A percentile compares a stretch with the other conserved stretches of the same genome.
Evolutionary conservation across 2,797 vertebrate genomes (phyloP).

Genomic region (Malurus splendens): DNA sequence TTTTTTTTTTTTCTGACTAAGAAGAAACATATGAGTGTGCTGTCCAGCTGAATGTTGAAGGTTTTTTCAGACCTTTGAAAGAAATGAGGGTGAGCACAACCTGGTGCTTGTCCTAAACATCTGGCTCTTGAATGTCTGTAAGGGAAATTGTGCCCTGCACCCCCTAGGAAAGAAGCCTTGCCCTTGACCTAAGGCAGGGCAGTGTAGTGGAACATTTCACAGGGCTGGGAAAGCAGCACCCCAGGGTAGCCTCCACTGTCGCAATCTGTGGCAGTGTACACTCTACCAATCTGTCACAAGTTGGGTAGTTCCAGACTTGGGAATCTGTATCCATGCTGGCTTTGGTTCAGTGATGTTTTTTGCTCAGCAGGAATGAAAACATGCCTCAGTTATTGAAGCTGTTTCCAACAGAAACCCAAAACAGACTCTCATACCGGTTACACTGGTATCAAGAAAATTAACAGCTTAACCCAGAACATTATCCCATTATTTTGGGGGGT

Average conservation of each 20-base stretch:
- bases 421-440: neutral
- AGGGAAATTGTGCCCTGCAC: neutral
- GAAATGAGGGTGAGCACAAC: neutral
- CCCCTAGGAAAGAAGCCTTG: neutral
- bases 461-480: neutral
- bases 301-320: neutral
- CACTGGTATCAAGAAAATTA: neutral
- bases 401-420: neutral
- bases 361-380: neutral
- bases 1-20: neutral
- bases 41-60: neutral
- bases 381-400: neutral
- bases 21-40: neutral
- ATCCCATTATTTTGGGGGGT: rapidly evolving
- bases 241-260: neutral
- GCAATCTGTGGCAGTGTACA: neutral
- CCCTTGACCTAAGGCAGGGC: neutral
- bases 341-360: neutral
- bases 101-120: neutral
- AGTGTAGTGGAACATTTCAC: neutral
- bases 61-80: neutral
- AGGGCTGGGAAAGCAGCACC: neutral
- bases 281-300: neutral
- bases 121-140: neutral
- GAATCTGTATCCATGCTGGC: neutral